Base-by-base conservation (phyloP, 2,797 vertebrate genomes). In the Picus viridis region DNA sequence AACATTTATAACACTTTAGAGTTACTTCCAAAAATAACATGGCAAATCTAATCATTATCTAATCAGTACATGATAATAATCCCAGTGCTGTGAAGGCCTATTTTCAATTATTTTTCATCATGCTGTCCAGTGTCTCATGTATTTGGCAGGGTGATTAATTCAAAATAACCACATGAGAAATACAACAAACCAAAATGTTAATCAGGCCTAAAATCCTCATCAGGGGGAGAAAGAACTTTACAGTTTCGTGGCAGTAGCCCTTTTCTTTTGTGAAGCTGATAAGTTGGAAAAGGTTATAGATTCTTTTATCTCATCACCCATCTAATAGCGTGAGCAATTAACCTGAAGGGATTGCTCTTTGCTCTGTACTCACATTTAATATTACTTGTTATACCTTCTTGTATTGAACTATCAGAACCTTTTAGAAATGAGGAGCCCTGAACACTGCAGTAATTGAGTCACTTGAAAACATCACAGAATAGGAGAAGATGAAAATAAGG, bases 1-100 rank as follows among this genome's bases (percentile, higher is more conserved):
- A 80, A 73, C 82, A 72, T 93, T 89, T 93, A 58, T 93, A 86
- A 81, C 41, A 86, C 56, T 93, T 94, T 27, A 51, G 63, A 95
- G 77, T 62, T 94, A 91, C 39, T 87, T 89, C 86, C 43, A 86
- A 78, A 85, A 82, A 90, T 86, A 93, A 95, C 65, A 64, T 19
- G 54, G 65, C 89, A 94, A 95, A 93, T 86, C 41, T 88, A 95
- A 90, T 86, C 29, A 83, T 89, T 84, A 27, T 41, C 16, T 72
- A 88, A 85, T 91, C 70, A 79, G 75, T 56, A 39, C 53, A 57
- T 43, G 41, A 91, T 41, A 75, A 86, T 93, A 88, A 56, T 70
- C 43, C 16, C 14, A 43, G 61, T 83, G 26, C 39, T 79, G 23
- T 53, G 16, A 89, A 83, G 61, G 10, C n/a, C 14, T 75, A 1